Conservation (phyloP, 2,888 invertebrate genomes). For the Amphimallon solstitiale region DNA sequence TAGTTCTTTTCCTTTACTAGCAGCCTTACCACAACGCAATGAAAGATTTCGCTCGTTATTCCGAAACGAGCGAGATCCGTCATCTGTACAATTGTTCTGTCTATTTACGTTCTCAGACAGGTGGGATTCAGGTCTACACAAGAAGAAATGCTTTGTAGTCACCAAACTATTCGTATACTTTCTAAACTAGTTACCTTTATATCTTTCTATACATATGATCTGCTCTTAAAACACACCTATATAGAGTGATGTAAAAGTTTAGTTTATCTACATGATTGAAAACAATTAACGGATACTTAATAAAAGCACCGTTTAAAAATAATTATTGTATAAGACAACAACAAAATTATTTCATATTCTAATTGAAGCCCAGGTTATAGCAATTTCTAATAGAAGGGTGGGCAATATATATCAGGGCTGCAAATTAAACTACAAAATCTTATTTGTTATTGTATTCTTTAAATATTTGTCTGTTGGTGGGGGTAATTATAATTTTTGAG, state of each 20-base stretch:
- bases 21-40: background rate
- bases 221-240: background rate
- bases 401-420: no score
- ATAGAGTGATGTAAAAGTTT: background rate
- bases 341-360: no score
- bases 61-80: background rate
- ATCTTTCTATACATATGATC: background rate
- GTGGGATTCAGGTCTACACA: background rate
- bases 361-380: no score
- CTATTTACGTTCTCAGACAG: background rate
- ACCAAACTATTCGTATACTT: background rate
- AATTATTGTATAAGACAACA: background rate
- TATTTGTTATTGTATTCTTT: no score
- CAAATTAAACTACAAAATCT: no score
- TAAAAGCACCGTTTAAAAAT: background rate
- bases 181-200: background rate
- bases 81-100: conserved; percentile 8
- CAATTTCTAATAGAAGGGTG: no score
- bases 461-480: no score
- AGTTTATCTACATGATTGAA: no score
- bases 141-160: background rate
- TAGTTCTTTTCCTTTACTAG: no score
- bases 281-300: background rate
- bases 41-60: no score
- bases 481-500: no score